Evolutionary conservation across 2,888 invertebrate species (phyloP).

Genomic region (Macrosiphum euphorbiae): DNA sequence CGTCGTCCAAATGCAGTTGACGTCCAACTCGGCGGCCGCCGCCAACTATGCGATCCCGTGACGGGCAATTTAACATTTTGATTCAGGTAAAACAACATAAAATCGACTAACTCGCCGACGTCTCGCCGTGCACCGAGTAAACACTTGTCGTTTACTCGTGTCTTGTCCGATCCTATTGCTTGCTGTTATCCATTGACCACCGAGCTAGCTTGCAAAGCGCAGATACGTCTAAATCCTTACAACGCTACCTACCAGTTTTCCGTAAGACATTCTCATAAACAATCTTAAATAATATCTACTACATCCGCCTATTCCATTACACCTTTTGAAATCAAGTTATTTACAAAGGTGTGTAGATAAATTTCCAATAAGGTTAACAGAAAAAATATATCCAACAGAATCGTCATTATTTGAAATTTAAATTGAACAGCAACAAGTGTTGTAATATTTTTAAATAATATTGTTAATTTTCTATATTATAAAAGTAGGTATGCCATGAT

Average conservation of each 20-base stretch:
- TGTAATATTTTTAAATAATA: background rate
- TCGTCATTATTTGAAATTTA: background rate
- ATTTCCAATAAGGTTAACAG: background rate
- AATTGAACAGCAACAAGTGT: background rate
- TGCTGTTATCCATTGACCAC: background rate
- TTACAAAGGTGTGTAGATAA: background rate
- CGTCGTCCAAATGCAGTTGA: constrained; percentile 30
- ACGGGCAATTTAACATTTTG: constrained; percentile 24
- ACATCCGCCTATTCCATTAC: background rate
- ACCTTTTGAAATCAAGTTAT: background rate
- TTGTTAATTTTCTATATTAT: background rate
- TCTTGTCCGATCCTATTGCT: background rate
- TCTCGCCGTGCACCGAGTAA: background rate
- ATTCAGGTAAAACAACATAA: constrained; percentile 36
- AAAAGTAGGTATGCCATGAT: background rate
- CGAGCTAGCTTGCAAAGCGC: background rate
- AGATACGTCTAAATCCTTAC: background rate
- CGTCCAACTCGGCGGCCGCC: background rate
- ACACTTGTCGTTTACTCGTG: background rate
- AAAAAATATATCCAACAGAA: background rate
- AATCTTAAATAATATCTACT: background rate
- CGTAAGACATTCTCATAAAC: background rate
- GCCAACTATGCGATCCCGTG: constrained; percentile 26
- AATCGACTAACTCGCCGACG: background rate
- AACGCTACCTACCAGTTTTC: background rate